Percentiles rank a stretch among this genome's conserved stretches.
These are phyloP conservation scores for Phymastichus coffea DNA, from an alignment of 1,140 invertebrate species.

Conservation along the genomic window DNA sequence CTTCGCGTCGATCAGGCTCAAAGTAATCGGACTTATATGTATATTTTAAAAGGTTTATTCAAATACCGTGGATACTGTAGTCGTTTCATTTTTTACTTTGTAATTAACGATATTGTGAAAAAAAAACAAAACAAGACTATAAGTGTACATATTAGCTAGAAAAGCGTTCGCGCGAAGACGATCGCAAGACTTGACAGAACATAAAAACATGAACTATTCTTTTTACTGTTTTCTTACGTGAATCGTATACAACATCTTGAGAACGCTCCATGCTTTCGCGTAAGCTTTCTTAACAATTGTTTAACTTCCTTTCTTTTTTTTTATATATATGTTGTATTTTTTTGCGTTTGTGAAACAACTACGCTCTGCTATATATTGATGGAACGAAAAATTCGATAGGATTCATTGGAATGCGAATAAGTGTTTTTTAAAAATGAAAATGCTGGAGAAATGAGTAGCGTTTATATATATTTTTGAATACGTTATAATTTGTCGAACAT, in stretches of 20 bases:
- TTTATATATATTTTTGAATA: constrained; percentile 44
- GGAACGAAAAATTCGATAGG: constrained; percentile 19
- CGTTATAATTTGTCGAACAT: constrained; percentile 33
- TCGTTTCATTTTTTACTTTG: constrained; percentile 20
- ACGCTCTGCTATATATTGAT: constrained; percentile 10
- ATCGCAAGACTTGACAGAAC: constrained; percentile 18
- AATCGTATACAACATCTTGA: constrained; percentile 8
- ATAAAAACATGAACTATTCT: constrained; percentile 10
- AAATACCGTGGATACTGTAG: constrained; percentile 15
- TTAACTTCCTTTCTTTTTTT: constrained; percentile 5
- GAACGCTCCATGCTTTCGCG: background rate
- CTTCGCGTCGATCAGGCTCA: constrained; percentile 1
- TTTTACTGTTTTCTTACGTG: constrained; percentile 17
- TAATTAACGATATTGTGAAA: constrained; percentile 14
- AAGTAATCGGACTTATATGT: constrained; percentile 5
- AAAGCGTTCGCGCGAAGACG: constrained; percentile 17
- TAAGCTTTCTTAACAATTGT: background rate
- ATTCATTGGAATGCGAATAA: constrained; percentile 27
- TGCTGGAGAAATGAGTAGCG: constrained; percentile 27
- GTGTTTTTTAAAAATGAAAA: no score
- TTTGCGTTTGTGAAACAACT: constrained; percentile 10
- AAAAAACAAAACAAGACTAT: constrained; percentile 22
- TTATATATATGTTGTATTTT: background rate
- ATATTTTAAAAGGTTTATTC: constrained; percentile 18
- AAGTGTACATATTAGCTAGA: constrained; percentile 29